Base-by-base conservation (phyloP, 1,140 invertebrate genomes). In the Orius insidiosus region DNA sequence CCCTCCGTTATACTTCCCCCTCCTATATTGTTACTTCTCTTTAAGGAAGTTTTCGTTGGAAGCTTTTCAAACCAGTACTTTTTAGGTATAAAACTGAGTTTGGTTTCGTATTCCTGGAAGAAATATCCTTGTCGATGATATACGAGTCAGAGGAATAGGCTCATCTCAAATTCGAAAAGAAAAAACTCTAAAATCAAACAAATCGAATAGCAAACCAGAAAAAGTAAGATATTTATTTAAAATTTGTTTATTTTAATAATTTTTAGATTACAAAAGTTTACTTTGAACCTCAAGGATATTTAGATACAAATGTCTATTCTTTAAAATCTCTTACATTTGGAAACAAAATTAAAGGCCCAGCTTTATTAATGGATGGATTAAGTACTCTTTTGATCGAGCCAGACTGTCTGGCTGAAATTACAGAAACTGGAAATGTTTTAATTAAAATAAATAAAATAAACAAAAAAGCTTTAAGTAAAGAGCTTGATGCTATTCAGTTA, bases 381-480 rank as follows among this genome's bases (percentile, higher is more conserved):
- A 94, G 89, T 50, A 98, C 94, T 1, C 83, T 98, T 56, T 62
- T 99, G 2, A 71, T 98, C 2, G 94, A 98, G 60, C 94, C 94
- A 15, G 69, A 75, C 54, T 86, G 81, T 55, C 63, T 52, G 1
- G 82, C 76, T 0, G 56, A 63, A 15, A 75, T 89, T 30, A 87
- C 85, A 2, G 59, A 62, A 32, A 64, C 67, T 31, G 85, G 84
- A 0, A 80, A 90, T 62, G 72, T 96, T 1, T 70, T 73, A 49
- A 90, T 59, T 5, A 35, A 50, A 9, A 73, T 93, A 36, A 74
- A 75, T 3, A 63, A 68, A 37, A 40, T 15, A 5, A 24, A 24
- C 24, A 24, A 24, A 24, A n/a, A 24, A 24, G 66, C 70, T n/a
- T 54, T 64, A 32, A 59, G 61, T 3, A 65, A 65, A 35, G 59